Conservation (phyloP, 2,888 invertebrate genomes). For the Polylopha cassiicola region DNA sequence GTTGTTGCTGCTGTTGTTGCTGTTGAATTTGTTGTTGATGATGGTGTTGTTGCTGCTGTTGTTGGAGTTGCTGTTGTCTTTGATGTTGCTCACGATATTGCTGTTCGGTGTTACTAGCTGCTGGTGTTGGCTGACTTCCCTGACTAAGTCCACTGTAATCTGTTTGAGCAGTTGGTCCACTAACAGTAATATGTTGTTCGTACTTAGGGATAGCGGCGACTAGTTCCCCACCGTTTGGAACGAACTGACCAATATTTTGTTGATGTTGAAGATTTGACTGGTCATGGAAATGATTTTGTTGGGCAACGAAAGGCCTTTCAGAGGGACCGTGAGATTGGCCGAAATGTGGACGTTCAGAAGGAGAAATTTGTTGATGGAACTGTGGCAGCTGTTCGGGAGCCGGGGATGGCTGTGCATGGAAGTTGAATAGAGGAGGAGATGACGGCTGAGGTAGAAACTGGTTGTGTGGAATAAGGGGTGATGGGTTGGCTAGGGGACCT, state of each 20-base stretch:
- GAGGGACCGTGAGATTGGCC: constrained; percentile 51
- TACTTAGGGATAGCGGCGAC: constrained; percentile 86
- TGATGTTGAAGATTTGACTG: constrained; percentile 53
- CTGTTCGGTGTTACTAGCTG: constrained; percentile 29
- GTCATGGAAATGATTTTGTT: constrained; percentile 46
- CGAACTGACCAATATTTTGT: constrained; percentile 66
- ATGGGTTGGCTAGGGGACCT: constrained; percentile 32
- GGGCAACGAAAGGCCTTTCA: constrained; percentile 38
- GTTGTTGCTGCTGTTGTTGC: constrained; percentile 38
- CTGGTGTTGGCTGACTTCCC: constrained; percentile 35
- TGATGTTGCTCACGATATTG: constrained; percentile 23
- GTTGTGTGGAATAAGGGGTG: constrained; percentile 38
- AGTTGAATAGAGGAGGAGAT: constrained; percentile 54
- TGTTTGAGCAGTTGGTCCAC: constrained; percentile 49
- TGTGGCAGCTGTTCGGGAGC: constrained; percentile 19
- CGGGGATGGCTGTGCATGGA: constrained; percentile 57
- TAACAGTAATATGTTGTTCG: constrained; percentile 86
- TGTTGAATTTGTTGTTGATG: constrained; percentile 35
- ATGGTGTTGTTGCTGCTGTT: constrained; percentile 33
- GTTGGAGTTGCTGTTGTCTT: constrained; percentile 30
- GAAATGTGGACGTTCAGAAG: constrained; percentile 37
- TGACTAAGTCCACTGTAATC: constrained; percentile 47
- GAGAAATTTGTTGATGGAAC: constrained; percentile 24
- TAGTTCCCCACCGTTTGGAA: constrained; percentile 83
- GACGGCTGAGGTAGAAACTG: constrained; percentile 34